These are phyloP conservation scores for Chrysolophus pictus DNA, from an alignment of 2,797 vertebrate species.

Conservation along the genomic window DNA sequence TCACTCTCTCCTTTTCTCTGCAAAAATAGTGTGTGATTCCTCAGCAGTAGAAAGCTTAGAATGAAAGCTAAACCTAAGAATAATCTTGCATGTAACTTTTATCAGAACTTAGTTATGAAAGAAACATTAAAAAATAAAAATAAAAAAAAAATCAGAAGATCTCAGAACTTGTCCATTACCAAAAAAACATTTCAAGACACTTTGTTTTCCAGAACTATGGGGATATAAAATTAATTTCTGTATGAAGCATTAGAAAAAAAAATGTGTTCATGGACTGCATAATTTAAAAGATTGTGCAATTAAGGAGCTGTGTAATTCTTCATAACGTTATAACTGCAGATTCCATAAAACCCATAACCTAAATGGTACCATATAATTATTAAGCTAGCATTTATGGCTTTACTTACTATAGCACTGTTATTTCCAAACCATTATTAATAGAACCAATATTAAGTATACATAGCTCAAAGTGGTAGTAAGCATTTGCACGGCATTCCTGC, in stretches of 20 bases:
- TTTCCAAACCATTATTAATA: slow-evolving; percentile 27
- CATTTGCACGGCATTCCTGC: neutral
- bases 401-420: slow-evolving; percentile 18
- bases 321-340: slow-evolving; percentile 12
- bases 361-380: slow-evolving; percentile 35
- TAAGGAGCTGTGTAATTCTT: slow-evolving; percentile 54
- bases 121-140: neutral
- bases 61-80: neutral
- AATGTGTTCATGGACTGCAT: neutral
- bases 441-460: neutral
- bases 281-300: slow-evolving; percentile 48
- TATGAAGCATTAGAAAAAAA: neutral
- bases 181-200: neutral
- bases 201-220: slow-evolving; percentile 4
- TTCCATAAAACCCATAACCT: slow-evolving; percentile 50
- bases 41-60: neutral
- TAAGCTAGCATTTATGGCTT: neutral
- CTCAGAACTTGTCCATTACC: neutral
- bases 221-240: slow-evolving; percentile 50
- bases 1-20: neutral
- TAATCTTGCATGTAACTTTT: neutral
- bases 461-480: neutral
- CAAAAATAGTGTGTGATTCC: neutral
- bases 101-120: neutral
- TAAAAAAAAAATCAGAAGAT: neutral